These are phyloP conservation scores for Strigamia crassipes DNA, from an alignment of 2,888 invertebrate species.

Conservation along the genomic window DNA sequence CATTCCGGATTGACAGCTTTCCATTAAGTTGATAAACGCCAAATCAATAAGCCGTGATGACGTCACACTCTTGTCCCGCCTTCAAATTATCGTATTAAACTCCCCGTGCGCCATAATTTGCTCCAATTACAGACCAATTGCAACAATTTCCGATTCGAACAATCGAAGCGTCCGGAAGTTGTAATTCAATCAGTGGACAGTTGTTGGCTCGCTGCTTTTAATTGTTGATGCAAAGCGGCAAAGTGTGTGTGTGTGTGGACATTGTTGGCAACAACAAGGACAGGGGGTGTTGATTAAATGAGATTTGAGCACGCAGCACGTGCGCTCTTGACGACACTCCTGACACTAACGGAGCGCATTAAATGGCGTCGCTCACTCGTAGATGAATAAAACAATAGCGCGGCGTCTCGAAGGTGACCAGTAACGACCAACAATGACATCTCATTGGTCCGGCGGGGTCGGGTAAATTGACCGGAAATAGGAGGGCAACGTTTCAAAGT, in stretches of 20 bases:
- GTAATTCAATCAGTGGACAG: neutral
- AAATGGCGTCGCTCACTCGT: conserved; percentile 33
- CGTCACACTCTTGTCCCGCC: neutral
- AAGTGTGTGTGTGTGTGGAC: no score
- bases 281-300: neutral
- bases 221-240: no score
- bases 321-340: conserved; percentile 30
- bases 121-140: neutral
- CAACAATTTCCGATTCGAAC: neutral
- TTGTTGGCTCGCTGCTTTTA: no score
- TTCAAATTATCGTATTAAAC: conserved; percentile 1
- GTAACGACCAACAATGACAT: conserved; percentile 29
- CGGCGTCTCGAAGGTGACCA: conserved; percentile 18
- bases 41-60: conserved; percentile 24
- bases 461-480: conserved; percentile 30
- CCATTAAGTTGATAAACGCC: conserved; percentile 38
- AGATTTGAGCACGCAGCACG: conserved; percentile 27
- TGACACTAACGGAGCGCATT: conserved; percentile 38
- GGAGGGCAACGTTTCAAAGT: conserved; percentile 19
- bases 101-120: conserved; percentile 15
- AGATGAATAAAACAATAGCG: conserved; percentile 35
- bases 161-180: conserved; percentile 4
- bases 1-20: neutral
- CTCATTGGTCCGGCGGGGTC: neutral
- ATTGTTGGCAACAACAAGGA: neutral